These are phyloP conservation scores for Frankliniella fusca DNA, from an alignment of 2,888 invertebrate genomes.

Conservation along the genomic window DNA sequence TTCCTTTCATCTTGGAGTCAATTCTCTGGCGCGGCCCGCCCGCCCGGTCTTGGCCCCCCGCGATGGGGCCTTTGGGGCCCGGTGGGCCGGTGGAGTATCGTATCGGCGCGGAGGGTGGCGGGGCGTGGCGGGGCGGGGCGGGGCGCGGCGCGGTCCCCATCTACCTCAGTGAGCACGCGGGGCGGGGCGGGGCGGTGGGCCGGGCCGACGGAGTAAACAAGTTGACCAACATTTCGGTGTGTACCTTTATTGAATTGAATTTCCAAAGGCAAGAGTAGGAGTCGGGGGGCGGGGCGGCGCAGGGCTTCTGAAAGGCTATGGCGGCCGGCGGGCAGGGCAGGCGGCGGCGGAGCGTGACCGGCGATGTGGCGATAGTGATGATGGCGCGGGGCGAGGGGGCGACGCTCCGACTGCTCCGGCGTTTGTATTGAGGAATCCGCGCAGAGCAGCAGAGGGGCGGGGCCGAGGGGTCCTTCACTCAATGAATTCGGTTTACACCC, in stretches of 20 bases:
- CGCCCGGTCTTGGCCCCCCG: background rate
- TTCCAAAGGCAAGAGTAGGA: background rate
- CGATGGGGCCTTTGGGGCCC: background rate
- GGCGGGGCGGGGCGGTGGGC: background rate
- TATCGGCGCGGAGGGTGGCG: background rate
- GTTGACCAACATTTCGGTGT: background rate
- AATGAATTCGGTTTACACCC: no score
- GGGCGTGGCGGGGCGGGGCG: background rate
- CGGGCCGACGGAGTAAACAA: background rate
- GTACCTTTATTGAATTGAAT: background rate
- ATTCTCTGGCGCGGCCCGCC: background rate
- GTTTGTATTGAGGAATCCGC: no score
- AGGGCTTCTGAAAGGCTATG: no score
- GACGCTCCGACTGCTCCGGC: no score
- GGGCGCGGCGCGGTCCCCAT: background rate
- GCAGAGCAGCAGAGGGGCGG: no score
- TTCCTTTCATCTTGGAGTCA: conserved; percentile 14
- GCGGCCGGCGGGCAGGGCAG: no score
- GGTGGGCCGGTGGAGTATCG: background rate
- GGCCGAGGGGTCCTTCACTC: no score
- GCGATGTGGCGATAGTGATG: background rate
- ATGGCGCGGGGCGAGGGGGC: background rate
- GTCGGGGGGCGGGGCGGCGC: background rate
- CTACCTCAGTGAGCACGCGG: background rate
- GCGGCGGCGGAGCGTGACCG: background rate